These are phyloP conservation scores for Xiphophorus hellerii DNA, from an alignment of 2,113 vertebrate species.

Conservation along the genomic window DNA sequence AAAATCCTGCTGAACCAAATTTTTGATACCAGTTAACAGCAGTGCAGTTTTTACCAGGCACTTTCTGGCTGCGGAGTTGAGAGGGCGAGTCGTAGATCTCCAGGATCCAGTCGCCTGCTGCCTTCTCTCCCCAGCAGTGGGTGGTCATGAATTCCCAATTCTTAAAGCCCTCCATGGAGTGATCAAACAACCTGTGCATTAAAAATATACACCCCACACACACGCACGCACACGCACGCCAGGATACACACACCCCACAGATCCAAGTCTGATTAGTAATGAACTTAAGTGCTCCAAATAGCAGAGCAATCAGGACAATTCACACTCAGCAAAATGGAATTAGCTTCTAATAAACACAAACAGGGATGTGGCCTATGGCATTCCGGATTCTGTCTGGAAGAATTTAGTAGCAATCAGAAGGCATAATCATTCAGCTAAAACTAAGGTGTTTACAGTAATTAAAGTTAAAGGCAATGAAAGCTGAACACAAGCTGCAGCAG, in stretches of 20 bases:
- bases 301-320: slow-evolving; percentile 25
- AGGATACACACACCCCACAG: slow-evolving; percentile 17
- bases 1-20: background rate
- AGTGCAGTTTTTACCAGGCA: slow-evolving; percentile 83
- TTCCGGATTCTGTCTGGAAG: slow-evolving; percentile 1
- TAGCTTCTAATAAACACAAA: slow-evolving; percentile 18
- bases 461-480: background rate
- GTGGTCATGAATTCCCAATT: slow-evolving; percentile 99
- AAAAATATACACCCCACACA: slow-evolving; percentile 12
- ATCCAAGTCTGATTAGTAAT: slow-evolving; percentile 26
- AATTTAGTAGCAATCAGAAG: background rate
- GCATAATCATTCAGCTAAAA: background rate
- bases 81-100: slow-evolving; percentile 97
- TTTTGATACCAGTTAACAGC: background rate
- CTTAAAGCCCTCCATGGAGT: slow-evolving; percentile 99
- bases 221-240: background rate
- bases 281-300: slow-evolving; percentile 25
- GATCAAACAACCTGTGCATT: slow-evolving; percentile 92
- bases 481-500: background rate
- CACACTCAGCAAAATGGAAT: slow-evolving; percentile 11
- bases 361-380: slow-evolving; percentile 17
- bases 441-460: background rate
- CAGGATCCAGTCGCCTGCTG: slow-evolving; percentile 95
- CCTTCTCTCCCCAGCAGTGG: slow-evolving; percentile 98
- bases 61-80: slow-evolving; percentile 96